A percentile compares a stretch with the other conserved stretches of the same genome.
Conservation (phyloP, 2,113 vertebrate species). For the Myodes glareolus region DNA sequence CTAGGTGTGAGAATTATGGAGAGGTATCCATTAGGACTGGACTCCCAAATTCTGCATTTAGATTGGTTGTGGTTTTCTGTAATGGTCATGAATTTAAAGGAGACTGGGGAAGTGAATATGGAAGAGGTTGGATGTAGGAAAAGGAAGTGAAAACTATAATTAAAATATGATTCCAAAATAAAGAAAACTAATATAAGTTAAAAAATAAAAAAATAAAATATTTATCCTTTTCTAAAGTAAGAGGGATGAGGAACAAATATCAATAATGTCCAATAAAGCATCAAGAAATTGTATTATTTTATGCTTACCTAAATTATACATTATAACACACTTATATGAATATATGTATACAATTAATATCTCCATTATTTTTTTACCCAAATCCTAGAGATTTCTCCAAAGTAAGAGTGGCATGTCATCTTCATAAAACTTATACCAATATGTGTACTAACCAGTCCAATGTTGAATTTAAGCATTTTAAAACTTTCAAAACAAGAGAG, state of each 20-base stretch:
- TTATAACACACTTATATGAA: too few relatives aligned
- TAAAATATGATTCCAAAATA: background rate
- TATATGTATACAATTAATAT: background rate
- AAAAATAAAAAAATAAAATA: background rate
- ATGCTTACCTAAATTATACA: background rate
- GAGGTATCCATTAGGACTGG: background rate
- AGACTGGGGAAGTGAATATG: background rate
- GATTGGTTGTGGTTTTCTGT: background rate
- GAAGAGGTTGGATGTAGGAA: background rate
- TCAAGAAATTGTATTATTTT: background rate
- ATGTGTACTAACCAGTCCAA: background rate
- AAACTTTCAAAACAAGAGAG: background rate
- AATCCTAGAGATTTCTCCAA: background rate
- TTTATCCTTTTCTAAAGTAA: background rate
- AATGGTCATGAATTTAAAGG: background rate
- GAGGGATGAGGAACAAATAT: background rate
- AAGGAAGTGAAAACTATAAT: background rate
- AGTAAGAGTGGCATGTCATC: background rate
- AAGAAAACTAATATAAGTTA: background rate
- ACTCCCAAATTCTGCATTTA: background rate
- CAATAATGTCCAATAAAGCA: background rate
- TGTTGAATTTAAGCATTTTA: background rate
- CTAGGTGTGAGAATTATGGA: too few relatives aligned
- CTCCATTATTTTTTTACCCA: background rate
- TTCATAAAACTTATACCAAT: background rate